These are phyloP conservation scores for Dysmachus trigonus DNA, from an alignment of 2,888 invertebrate species.

Conservation along the genomic window DNA sequence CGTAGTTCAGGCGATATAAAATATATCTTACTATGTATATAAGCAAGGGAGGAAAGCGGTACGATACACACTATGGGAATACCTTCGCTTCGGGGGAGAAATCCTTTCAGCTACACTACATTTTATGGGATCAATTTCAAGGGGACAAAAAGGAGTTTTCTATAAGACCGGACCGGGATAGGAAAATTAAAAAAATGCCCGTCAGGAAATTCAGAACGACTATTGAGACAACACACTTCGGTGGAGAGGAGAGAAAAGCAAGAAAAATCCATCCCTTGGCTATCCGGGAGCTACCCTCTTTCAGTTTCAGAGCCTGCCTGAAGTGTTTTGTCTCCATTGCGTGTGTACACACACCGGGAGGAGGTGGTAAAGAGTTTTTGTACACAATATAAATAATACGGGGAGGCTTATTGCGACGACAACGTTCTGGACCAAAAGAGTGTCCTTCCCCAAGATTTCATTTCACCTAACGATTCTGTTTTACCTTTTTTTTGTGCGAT, in stretches of 20 bases:
- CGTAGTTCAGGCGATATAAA: neutral
- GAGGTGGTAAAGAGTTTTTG: conserved; percentile 24
- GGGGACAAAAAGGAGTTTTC: conserved; percentile 13
- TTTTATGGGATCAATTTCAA: conserved; percentile 10
- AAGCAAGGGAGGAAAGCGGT: neutral
- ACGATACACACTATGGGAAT: neutral
- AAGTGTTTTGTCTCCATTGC: neutral
- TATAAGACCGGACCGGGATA: neutral
- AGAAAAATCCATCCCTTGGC: neutral
- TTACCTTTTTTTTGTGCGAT: neutral
- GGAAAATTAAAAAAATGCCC: conserved; percentile 9
- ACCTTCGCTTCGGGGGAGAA: neutral
- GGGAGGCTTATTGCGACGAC: neutral
- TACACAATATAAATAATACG: conserved; percentile 26
- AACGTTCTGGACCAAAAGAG: neutral
- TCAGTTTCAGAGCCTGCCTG: neutral
- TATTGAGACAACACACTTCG: neutral
- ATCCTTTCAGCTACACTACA: neutral
- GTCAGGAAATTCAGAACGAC: conserved; percentile 9
- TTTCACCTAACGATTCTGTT: neutral
- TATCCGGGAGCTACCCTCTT: neutral
- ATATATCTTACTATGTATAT: neutral
- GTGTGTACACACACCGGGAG: neutral
- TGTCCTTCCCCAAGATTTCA: neutral
- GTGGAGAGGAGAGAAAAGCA: neutral